A percentile compares a stretch with the other conserved stretches of the same genome.
phyloP scores from a whole-genome alignment of 2,797 vertebrate species.

The Mareca penelope region DNA sequence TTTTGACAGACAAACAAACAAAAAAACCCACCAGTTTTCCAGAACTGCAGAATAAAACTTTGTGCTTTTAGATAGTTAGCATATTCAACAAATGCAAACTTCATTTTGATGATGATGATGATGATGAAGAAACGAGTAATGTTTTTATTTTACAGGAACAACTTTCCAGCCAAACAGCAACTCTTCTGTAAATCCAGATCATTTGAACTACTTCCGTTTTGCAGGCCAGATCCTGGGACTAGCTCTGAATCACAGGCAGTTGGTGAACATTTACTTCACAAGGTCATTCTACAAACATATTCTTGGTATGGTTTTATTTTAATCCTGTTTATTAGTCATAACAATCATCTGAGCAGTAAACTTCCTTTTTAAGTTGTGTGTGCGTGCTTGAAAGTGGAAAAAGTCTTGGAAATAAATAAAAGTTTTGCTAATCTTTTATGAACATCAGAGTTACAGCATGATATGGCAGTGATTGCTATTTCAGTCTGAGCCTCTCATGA shows the following conservation, averaged over 20 bases:
- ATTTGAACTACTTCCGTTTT: slow-evolving; percentile 96
- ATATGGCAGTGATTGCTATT: background rate
- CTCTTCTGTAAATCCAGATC: slow-evolving; percentile 98
- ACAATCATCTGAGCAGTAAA: background rate
- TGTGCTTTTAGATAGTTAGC: background rate
- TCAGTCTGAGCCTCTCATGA: background rate
- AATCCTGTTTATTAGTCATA: background rate
- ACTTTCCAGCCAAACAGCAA: slow-evolving; percentile 99
- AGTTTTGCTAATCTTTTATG: background rate
- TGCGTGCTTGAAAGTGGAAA: background rate
- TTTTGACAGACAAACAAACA: background rate
- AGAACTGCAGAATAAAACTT: background rate
- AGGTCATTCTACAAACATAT: slow-evolving; percentile 99
- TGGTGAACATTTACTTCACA: slow-evolving; percentile 99
- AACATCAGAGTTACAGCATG: background rate
- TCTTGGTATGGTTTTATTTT: slow-evolving; percentile 84
- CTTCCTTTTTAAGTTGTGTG: background rate
- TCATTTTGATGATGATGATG: background rate
- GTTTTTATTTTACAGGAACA: slow-evolving; percentile 83
- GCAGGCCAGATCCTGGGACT: slow-evolving; percentile 97
- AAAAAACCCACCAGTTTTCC: background rate
- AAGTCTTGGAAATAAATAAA: background rate
- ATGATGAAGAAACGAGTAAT: background rate
- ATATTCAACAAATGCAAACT: background rate
- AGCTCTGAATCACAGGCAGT: slow-evolving; percentile 93